Base-by-base conservation (phyloP, 2,797 vertebrate genomes). In the Cossypha caffra region DNA sequence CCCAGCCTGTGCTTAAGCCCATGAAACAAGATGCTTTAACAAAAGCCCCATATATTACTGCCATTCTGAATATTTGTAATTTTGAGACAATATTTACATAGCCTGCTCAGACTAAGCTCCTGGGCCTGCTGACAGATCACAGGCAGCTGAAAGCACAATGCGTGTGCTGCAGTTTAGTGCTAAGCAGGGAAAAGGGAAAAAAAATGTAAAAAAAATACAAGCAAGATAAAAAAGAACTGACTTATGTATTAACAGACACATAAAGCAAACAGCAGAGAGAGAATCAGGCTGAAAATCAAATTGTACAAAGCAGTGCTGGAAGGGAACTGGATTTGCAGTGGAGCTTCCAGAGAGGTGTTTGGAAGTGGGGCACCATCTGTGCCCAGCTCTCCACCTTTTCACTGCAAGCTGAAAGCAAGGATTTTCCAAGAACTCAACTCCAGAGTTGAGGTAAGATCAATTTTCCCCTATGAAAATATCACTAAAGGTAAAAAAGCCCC, bases 51-150 rank as follows among this genome's bases (percentile, higher is more conserved):
- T 96, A 80, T 90, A 85, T 95, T 96, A 77, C 86, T 97, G 93
- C 83, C 93, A 80, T 83, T 91, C 95, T 68, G 97, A 94, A 95
- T 97, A 97, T 97, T 96, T 98, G 90, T 58, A 95, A 87, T 95
- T 96, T 97, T 86, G 83, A 95, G 83, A 74, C 91, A 97, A 97
- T 93, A 97, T 97, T 97, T 97, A 94, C 72, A 93, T 66, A 97
- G 89, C 25, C 90, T 3, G 77, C 54, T 92, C 96, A 95, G 58
- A 88, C 72, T 86, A 91, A 71, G 74, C 68, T 90, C 80, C 92
- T 83, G 79, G 76, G 94, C 94, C 85, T 1, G 8, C 89, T 90
- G 95, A 95, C 47, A 89, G 45, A 86, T 95, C 68, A 68, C 84
- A 86, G 86, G 89, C 76, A 47, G 67, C 74, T 87, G 71, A 88